Base-by-base conservation (phyloP, 2,888 invertebrate genomes). In the Nesidiocoris tenuis region DNA sequence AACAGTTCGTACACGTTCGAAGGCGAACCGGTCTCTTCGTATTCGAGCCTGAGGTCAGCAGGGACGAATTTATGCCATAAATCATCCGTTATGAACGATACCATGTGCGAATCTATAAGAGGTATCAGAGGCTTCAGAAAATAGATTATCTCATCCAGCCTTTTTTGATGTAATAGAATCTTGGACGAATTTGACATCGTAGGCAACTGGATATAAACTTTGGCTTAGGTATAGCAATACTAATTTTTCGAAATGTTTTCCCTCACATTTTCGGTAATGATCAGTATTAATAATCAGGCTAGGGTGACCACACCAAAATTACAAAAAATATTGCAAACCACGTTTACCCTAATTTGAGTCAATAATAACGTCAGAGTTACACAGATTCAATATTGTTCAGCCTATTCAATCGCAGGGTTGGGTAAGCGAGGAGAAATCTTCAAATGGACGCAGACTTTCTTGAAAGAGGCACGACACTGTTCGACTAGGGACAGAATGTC, bases 81-180 rank as follows among this genome's bases (percentile, higher is more conserved):
- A 61, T 88, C 84, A 9, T 89, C 85, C 0, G 90, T 90, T 63
- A 93, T 85, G 83, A 88, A 91, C 81, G 89, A 88, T 0, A 90
- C 92, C 88, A 93, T 90, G 82, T 94, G 94, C 79, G 91, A 90
- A 82, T 93, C 91, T 0, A 89, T 87, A 24, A 94, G 83, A 0
- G 87, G 86, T 78, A 89, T 83, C 59, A 88, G 84, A 0, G 88
- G 88, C 19, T 86, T 84, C 19, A 93, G 82, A 83, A 87, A 91
- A 12, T 82, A 81, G 0, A 88, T 82, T 12, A 89, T 70, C 2
- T 65, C 71, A 18, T 75, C 74, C 25, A 78, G 56, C 39, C 75
- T 70, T 17, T 18, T 21, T 21, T n/a, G 22, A 17, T 79, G 70
- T 55, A 56, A 64, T 0, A 64, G 67, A 66, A 77, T 74, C 70